Evolutionary conservation across 2,797 vertebrate genomes (phyloP).

Genomic region (Sciaenops ocellatus): DNA sequence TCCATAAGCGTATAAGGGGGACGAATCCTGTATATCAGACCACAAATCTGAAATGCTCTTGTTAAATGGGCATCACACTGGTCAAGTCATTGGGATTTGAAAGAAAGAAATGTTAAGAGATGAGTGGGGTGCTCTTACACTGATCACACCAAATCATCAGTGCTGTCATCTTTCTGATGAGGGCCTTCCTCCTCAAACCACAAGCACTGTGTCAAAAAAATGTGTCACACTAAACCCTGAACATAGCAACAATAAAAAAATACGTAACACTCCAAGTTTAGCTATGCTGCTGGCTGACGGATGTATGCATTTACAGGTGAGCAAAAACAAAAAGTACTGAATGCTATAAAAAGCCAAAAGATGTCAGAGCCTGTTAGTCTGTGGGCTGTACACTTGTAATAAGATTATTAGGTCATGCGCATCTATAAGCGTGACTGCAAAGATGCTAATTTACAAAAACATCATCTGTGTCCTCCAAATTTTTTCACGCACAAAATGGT

Average conservation of each 20-base stretch:
- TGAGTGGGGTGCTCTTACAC: background rate
- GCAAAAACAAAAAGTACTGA: background rate
- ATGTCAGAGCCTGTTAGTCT: background rate
- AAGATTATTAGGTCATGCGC: background rate
- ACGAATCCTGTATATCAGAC: background rate
- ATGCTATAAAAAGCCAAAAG: background rate
- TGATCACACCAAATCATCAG: conserved; percentile 1
- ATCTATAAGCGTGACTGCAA: background rate
- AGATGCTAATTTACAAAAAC: background rate
- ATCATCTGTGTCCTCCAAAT: background rate
- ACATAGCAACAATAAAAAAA: conserved; percentile 10
- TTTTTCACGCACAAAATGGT: background rate
- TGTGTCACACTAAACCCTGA: background rate
- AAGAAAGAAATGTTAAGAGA: background rate
- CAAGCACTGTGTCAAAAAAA: background rate
- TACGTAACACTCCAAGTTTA: background rate
- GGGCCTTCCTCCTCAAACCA: conserved; percentile 27
- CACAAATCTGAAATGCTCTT: background rate
- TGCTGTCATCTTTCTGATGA: conserved; percentile 28
- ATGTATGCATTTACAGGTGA: background rate
- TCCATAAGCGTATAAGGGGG: background rate
- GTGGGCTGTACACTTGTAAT: background rate
- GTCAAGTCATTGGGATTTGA: background rate
- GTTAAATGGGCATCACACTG: background rate
- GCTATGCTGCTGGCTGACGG: background rate